Percentiles rank a stretch among this genome's conserved stretches.
Evolutionary conservation across 1,140 invertebrate species (phyloP).

Genomic region (Hormaphis cornu): DNA sequence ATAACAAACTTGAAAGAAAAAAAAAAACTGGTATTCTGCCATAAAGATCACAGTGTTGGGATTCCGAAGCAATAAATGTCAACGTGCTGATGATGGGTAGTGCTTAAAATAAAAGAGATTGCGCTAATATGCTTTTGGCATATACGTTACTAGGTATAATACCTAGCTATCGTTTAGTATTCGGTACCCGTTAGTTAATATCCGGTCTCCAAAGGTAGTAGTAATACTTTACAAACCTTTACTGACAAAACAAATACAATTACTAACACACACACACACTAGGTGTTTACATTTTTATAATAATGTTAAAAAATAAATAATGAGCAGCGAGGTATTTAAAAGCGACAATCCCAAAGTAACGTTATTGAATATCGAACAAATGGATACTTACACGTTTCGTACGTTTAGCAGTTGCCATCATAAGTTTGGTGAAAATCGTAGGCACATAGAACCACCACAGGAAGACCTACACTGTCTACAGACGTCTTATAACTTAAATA

Average conservation of each 20-base stretch:
- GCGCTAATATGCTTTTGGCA: slow-evolving; percentile 20
- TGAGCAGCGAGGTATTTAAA: neutral
- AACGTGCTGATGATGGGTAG: neutral
- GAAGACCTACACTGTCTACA: neutral
- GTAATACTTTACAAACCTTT: neutral
- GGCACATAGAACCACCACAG: neutral
- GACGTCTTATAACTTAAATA: neutral
- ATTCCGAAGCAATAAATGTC: neutral
- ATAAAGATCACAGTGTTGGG: neutral
- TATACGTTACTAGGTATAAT: neutral
- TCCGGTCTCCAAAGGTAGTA: neutral
- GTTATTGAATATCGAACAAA: neutral
- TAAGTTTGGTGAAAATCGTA: neutral
- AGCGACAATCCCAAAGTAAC: neutral
- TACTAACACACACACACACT: neutral
- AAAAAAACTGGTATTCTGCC: neutral
- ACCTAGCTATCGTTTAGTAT: too few relatives aligned
- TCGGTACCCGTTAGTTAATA: too few relatives aligned
- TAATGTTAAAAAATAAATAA: neutral
- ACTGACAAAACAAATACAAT: neutral
- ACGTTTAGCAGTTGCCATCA: neutral
- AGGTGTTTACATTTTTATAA: neutral
- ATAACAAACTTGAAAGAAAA: neutral
- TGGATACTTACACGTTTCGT: neutral
- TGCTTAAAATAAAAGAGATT: slow-evolving; percentile 9